These are phyloP conservation scores for Plecotus auritus DNA, from an alignment of 2,113 vertebrate genomes.

Conservation along the genomic window DNA sequence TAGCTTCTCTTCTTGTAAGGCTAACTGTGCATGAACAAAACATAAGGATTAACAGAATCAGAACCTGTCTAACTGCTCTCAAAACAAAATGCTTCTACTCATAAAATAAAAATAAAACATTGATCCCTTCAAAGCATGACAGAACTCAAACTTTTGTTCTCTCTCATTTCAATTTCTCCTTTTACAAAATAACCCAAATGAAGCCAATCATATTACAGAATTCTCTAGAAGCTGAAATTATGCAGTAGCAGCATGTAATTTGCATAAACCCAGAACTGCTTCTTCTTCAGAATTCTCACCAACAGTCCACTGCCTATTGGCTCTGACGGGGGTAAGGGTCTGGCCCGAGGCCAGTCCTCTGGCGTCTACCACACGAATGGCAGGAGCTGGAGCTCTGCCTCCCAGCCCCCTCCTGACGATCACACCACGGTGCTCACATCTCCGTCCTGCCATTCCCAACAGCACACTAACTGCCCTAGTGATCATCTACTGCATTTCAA, in stretches of 20 bases:
- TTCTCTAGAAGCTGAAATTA: neutral
- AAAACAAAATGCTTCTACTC: slow-evolving; percentile 62
- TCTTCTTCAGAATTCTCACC: neutral
- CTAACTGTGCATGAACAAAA: slow-evolving; percentile 97
- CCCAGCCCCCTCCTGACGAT: too few species aligned
- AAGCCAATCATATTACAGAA: neutral
- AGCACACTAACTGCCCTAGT: neutral
- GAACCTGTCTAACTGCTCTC: slow-evolving; percentile 88
- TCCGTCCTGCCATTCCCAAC: neutral
- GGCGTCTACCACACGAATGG: too few species aligned
- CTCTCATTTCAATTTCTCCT: slow-evolving; percentile 30
- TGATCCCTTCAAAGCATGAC: neutral
- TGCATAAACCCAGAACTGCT: neutral
- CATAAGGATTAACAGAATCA: slow-evolving; percentile 89
- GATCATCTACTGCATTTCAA: neutral
- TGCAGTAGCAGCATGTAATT: neutral
- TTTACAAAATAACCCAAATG: slow-evolving; percentile 42
- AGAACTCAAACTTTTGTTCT: slow-evolving; percentile 46
- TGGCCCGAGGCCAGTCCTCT: neutral
- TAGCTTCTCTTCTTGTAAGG: slow-evolving; percentile 99
- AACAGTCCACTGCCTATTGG: neutral
- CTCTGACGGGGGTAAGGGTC: neutral
- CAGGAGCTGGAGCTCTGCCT: too few species aligned
- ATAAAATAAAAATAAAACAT: slow-evolving; percentile 78
- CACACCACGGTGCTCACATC: neutral